These are phyloP conservation scores for Periplaneta americana DNA, from an alignment of 1,140 invertebrate genomes.

Conservation along the genomic window DNA sequence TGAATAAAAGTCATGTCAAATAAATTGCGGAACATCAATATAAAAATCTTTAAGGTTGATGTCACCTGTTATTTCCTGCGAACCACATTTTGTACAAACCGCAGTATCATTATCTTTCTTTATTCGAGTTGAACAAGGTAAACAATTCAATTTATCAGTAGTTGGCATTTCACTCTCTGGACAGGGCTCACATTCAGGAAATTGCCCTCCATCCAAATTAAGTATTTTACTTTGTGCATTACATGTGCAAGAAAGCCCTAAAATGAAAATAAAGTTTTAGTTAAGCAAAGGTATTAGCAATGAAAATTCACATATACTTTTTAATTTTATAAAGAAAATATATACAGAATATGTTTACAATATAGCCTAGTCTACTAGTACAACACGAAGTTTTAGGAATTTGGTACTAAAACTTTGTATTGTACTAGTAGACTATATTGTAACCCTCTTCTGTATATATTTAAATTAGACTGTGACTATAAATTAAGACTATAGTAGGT, in stretches of 20 bases:
- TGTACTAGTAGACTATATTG: no score
- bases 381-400: no score
- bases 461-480: no score
- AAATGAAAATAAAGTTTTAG: neutral
- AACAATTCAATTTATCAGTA: neutral
- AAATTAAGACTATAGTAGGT: no score
- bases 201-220: neutral
- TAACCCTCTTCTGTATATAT: no score
- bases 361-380: no score
- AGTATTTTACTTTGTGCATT: slow-evolving; percentile 7
- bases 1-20: neutral
- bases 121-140: neutral
- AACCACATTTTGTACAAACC: neutral
- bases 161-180: slow-evolving; percentile 1
- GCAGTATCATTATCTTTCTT: neutral
- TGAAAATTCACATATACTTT: neutral
- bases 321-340: neutral
- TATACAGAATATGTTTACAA: no score
- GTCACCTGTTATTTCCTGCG: neutral
- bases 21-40: no score
- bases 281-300: neutral
- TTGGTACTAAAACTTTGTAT: no score
- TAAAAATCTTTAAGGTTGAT: neutral
- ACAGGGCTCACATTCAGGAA: slow-evolving; percentile 8
- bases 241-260: slow-evolving; percentile 11